These are phyloP conservation scores for Pseudococcus viburni DNA, from an alignment of 2,888 invertebrate species.

Conservation along the genomic window DNA sequence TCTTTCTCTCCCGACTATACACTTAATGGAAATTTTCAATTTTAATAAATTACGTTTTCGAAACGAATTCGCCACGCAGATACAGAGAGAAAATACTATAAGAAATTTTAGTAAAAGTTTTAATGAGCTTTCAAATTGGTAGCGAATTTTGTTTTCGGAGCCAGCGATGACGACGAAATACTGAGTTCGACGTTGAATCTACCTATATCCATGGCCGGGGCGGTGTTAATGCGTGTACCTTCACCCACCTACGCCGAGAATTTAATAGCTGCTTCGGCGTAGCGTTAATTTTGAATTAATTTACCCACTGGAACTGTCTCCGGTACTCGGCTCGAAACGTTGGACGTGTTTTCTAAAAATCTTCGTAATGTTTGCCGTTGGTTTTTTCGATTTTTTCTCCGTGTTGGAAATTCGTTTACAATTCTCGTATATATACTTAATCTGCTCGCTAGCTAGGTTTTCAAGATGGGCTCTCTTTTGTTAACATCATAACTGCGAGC, in stretches of 20 bases:
- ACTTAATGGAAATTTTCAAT: constrained; percentile 38
- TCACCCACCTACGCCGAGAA: neutral
- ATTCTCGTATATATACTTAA: neutral
- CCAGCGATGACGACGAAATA: neutral
- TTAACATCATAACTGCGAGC: constrained; percentile 1
- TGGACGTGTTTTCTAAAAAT: constrained; percentile 1
- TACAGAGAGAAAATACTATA: constrained; percentile 9
- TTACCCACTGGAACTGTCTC: neutral
- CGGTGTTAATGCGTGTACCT: neutral
- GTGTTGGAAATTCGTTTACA: neutral
- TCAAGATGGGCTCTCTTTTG: constrained; percentile 14
- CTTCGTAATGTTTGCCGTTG: neutral
- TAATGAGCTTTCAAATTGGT: constrained; percentile 16
- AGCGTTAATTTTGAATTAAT: constrained; percentile 28
- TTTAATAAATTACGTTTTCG: constrained; percentile 32
- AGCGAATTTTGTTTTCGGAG: neutral
- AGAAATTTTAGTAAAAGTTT: constrained; percentile 22
- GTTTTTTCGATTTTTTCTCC: neutral
- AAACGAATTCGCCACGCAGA: constrained; percentile 11
- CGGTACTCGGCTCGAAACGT: neutral
- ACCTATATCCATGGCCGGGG: neutral
- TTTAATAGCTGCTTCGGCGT: neutral
- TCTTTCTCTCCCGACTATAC: neutral
- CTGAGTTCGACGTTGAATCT: neutral
- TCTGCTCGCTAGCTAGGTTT: neutral